Conservation (phyloP, 2,797 vertebrate genomes). For the Catostomus latipinnis region DNA sequence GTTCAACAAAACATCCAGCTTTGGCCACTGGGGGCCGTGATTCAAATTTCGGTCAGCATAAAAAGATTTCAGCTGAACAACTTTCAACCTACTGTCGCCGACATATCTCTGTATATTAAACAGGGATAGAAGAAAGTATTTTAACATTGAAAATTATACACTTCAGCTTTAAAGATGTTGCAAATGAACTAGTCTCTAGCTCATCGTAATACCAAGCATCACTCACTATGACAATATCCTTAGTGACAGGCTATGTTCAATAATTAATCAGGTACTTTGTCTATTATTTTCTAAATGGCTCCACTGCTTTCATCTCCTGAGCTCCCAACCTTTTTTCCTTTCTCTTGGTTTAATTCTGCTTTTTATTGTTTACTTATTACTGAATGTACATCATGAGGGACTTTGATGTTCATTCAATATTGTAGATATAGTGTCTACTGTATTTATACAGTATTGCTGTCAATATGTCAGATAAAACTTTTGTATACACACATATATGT, state of each 20-base stretch:
- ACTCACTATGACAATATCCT: neutral
- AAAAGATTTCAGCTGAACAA: too few relatives aligned
- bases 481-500: neutral
- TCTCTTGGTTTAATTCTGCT: too few relatives aligned
- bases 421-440: neutral
- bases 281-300: neutral
- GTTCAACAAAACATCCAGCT: too few relatives aligned
- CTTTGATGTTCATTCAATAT: neutral
- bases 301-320: neutral
- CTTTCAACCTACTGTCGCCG: too few relatives aligned
- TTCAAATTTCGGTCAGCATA: too few relatives aligned
- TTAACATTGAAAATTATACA: neutral
- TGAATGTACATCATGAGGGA: too few relatives aligned
- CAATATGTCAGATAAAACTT: neutral
- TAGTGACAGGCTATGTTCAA: neutral
- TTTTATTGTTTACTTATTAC: neutral
- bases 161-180: neutral
- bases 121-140: neutral
- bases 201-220: slow-evolving; percentile 3
- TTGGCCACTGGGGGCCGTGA: too few relatives aligned
- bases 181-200: slow-evolving; percentile 9
- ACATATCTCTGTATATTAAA: neutral
- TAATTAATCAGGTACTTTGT: neutral
- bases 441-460: neutral
- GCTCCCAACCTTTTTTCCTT: neutral